phyloP scores from a whole-genome alignment of 2,888 invertebrate genomes.

The Patella depressa region DNA sequence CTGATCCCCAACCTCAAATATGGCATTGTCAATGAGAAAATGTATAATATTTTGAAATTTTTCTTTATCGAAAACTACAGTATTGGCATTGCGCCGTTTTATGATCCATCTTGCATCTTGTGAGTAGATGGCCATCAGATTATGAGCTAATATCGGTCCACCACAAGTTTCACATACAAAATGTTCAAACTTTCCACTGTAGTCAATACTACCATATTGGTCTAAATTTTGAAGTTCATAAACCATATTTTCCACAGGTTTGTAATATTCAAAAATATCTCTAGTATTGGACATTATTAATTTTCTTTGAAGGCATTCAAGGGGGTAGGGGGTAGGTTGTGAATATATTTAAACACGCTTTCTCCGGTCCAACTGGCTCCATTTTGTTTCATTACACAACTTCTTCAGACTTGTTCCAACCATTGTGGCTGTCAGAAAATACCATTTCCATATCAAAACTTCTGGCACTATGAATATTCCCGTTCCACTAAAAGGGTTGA shows the following conservation, averaged over 20 bases:
- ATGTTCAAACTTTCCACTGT: background rate
- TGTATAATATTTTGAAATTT: no score
- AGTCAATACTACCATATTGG: background rate
- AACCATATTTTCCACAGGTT: background rate
- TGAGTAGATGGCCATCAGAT: no score
- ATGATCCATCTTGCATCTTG: no score
- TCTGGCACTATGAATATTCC: background rate
- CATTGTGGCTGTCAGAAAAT: background rate
- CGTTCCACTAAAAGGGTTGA: background rate
- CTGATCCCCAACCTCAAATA: no score
- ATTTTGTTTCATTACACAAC: background rate
- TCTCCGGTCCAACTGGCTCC: background rate
- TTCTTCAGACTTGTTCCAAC: constrained; percentile 3
- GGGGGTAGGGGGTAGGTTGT: background rate
- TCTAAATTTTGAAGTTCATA: background rate
- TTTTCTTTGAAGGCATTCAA: background rate
- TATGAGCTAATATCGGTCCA: no score
- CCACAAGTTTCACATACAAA: no score
- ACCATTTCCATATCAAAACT: constrained; percentile 6
- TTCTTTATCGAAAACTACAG: no score
- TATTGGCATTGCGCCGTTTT: no score
- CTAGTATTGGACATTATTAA: background rate
- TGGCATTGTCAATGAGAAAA: no score
- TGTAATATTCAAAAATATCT: background rate
- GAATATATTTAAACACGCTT: background rate